Evolutionary conservation across 2,888 invertebrate genomes (phyloP), one percentile per base, ranked within the genome.

Genomic region (Reticulitermes lucifugus): DNA sequence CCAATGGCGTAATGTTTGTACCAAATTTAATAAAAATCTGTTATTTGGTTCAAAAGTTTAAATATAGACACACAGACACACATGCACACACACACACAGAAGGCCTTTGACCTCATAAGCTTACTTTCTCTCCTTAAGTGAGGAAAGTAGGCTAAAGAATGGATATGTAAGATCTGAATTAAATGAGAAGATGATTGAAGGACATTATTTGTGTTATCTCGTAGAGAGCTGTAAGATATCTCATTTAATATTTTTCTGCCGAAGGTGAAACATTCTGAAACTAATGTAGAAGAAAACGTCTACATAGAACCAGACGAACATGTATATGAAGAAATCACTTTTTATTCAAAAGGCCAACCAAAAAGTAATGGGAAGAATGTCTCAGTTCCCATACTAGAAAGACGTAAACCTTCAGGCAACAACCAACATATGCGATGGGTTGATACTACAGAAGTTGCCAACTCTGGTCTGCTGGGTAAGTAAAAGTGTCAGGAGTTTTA

Each of bases 251-350:
- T 18, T 18, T 18, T 55, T 55, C 55, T 71, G n/a, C 35, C 46
- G 12, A 43, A 82, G 43, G 65, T 43, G 35, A 82, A 82, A 65
- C n/a, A 12, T 43, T 43, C 82, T n/a, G 14, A 25, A 3, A 29
- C 29, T 43, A 65, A 82, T 9, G 65, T 22, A 82, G 35, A 71
- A 25, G 71, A 70, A 10, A 43, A 51, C 22, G 29, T 71, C n/a
- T 70, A 83, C 29, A 51, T 43, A 51, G 83, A 83, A 46, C 55
- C 83, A 71, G 41, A 73, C 7, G 55, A 73, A 46, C 83, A 83
- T 59, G 41, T 83, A 35, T 83, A 83, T n/a, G 83, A 83, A 59
- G 75, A 73, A 29, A 59, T 83, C 22, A 75, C 59, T 43, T 59
- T 60, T 25, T 65, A 35, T 10, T 12, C 75, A 41, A 10, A 73